Base-by-base conservation (phyloP, 2,113 vertebrate species). In the Epinephelus cyanopodus region DNA sequence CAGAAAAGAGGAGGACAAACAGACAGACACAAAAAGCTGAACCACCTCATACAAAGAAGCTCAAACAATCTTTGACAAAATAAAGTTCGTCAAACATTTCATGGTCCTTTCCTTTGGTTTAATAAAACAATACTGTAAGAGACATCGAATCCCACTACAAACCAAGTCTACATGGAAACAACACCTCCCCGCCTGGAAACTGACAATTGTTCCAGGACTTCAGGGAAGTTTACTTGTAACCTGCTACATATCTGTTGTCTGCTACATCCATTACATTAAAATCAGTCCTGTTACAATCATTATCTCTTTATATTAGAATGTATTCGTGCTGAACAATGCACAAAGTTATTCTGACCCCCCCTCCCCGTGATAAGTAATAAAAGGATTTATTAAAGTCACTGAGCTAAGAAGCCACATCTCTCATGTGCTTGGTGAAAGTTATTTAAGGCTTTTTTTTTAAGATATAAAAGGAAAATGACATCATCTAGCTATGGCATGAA, bases 201-300 rank as follows among this genome's bases (percentile, higher is more conserved):
- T 42, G 1, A 71, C 29, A 52, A n/a, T 29, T 66, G 79, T 76
- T 79, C 48, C 79, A 73, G 54, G 25, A 50, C 9, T 37, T 7
- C 13, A 0, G 37, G 75, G 67, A 88, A 68, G 72, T 79, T 74
- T 50, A 66, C 54, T 74, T 18, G 65, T 11, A 70, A 78, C 70
- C 82, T 88, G 92, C 92, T 94, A 94, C 93, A 92, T 93, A 77
- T 66, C 58, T 71, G 54, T 76, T 69, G 33, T 85, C 81, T 79
- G 90, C 89, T 93, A 92, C 90, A 93, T 91, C 70, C 73, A 79
- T 79, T 56, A 70, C 61, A 56, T 68, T 27, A 23, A 19, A 85
- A 63, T n/a, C 65, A 83, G 37, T 83, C 63, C 11, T 65, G 42
- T 69, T 72, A 72, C 54, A 77, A 68, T 61, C 45, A 52, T 18